Conservation (phyloP, 2,888 invertebrate genomes). For the Tenthredo amoena region DNA sequence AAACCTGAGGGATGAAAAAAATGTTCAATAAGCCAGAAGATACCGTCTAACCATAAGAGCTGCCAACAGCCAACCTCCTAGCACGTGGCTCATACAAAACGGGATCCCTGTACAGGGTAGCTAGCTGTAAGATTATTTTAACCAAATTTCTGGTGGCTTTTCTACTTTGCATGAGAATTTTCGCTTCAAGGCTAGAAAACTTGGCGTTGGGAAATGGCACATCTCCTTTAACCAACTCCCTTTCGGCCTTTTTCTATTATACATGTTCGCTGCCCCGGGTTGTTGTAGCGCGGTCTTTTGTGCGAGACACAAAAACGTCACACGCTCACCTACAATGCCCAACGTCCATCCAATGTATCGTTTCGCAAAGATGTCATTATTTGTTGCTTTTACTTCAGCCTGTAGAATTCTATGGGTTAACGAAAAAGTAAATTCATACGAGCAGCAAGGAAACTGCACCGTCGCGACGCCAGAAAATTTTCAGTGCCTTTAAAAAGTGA, state of each 20-base stretch:
- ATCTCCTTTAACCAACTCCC: conserved; percentile 38
- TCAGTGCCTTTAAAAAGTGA: neutral
- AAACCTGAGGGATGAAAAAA: conserved; percentile 24
- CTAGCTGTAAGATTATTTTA: conserved; percentile 12
- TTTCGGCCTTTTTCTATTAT: conserved; percentile 7
- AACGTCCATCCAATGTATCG: conserved; percentile 2
- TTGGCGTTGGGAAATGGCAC: neutral
- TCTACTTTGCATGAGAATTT: conserved; percentile 23
- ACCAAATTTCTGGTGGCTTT: conserved; percentile 18
- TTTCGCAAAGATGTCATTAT: conserved; percentile 23
- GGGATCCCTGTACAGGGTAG: neutral
- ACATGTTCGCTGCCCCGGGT: conserved; percentile 30
- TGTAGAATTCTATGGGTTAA: neutral
- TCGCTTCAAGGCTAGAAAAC: neutral
- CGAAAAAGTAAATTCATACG: neutral
- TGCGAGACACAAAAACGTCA: conserved; percentile 18
- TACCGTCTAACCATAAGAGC: conserved; percentile 36
- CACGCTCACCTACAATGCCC: conserved; percentile 8
- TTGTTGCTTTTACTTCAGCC: neutral
- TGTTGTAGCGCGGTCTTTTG: neutral
- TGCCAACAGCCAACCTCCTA: conserved; percentile 11
- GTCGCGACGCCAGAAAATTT: neutral
- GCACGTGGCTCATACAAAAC: conserved; percentile 39
- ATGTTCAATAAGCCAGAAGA: conserved; percentile 41
- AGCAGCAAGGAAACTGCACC: neutral